Evolutionary conservation across 2,797 vertebrate species (phyloP).

Genomic region (Heteromormyrus szaboi): DNA sequence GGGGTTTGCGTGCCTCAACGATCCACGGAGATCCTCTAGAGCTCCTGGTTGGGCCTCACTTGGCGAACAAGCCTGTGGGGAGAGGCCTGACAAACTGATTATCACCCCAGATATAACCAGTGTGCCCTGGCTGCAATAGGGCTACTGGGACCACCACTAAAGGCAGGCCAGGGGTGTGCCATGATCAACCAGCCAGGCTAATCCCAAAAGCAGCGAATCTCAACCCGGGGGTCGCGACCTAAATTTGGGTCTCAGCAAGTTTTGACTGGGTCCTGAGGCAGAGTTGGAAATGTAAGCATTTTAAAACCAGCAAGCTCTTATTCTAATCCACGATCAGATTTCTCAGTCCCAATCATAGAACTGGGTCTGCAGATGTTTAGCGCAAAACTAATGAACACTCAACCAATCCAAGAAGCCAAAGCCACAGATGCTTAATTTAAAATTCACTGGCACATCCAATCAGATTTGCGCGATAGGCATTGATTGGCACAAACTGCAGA

Average conservation of each 20-base stretch:
- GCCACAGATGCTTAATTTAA: neutral
- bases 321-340: neutral
- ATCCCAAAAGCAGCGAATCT: neutral
- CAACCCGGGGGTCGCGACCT: neutral
- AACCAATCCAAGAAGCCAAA: neutral
- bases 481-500: neutral
- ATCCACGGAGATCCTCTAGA: neutral
- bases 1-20: neutral
- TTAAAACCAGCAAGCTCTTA: neutral
- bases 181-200: neutral
- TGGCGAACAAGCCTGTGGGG: neutral
- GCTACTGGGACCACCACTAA: neutral
- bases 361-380: neutral
- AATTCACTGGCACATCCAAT: neutral
- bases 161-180: neutral
- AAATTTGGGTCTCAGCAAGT: neutral
- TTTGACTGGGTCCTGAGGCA: too few relatives aligned
- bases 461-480: neutral
- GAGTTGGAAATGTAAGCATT: neutral
- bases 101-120: neutral
- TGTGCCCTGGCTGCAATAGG: neutral
- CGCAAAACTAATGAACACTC: neutral
- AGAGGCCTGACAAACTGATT: neutral
- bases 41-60: neutral
- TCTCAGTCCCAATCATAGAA: neutral